Evolutionary conservation across 2,888 invertebrate species (phyloP), one percentile per base, ranked within the genome.

Genomic region (Ametastegia equiseti): DNA sequence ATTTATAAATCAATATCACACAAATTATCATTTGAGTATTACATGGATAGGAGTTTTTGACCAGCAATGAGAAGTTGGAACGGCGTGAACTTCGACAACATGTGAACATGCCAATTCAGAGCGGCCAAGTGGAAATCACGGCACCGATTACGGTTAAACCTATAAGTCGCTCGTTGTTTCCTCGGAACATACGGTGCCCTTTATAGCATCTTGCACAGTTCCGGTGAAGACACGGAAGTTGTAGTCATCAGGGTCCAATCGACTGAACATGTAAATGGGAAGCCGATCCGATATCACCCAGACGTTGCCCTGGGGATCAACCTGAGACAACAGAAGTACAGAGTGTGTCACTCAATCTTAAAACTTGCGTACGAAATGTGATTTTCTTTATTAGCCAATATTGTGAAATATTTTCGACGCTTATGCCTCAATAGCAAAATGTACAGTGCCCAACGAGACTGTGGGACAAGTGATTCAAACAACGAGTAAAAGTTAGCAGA

Each of bases 221-320:
- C 95, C 95, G 0, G 94, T 95, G 81, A 96, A 93, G 82, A 96
- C 94, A 75, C 96, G 94, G 86, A 96, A 96, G 87, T 96, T 96
- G 0, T 95, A 93, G 19, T 95, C 95, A 1, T 93, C 93, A 0
- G 92, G 90, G 87, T 96, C 93, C 82, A 96, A 89, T 81, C 93
- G 93, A 0, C 93, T 93, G 86, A 96, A 95, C 93, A 96, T 95
- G 92, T 95, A 96, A 75, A 94, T 92, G 0, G 96, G 96, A 86
- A 96, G 91, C 82, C 94, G 94, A 89, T 96, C 95, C 0, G 96
- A 96, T 0, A 96, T 89, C 2, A 96, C 95, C 96, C 96, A 96
- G 0, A 96, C 89, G 57, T 94, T 95, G n/a, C 95, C 94, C 7
- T 95, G 93, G 33, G 93, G 93, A 84, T 96, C 96, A 0, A 90